Evolutionary conservation across 2,888 invertebrate species (phyloP).

Genomic region (Apodemia zela): DNA sequence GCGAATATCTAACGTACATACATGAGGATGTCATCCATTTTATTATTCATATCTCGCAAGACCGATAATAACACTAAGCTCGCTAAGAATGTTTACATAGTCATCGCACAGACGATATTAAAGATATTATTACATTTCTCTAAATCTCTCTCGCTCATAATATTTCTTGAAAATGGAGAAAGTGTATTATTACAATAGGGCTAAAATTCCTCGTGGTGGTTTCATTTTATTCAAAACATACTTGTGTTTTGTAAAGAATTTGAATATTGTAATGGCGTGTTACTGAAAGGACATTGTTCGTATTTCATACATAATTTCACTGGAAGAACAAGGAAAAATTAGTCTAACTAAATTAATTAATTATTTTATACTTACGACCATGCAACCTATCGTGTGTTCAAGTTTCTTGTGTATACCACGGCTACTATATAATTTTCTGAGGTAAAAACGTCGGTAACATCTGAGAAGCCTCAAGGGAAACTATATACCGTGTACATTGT

Average conservation of each 20-base stretch:
- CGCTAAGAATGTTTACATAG: conserved; percentile 52
- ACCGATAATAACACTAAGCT: conserved; percentile 46
- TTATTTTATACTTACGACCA: too few relatives aligned
- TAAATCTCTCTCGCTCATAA: conserved; percentile 13
- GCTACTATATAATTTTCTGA: too few relatives aligned
- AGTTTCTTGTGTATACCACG: too few relatives aligned
- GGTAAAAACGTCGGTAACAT: too few relatives aligned
- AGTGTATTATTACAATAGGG: conserved; percentile 6
- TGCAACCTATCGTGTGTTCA: too few relatives aligned
- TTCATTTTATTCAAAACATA: not conserved
- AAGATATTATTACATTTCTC: conserved; percentile 58
- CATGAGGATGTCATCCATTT: conserved; percentile 34
- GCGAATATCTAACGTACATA: not conserved
- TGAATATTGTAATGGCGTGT: not conserved
- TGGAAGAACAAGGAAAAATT: too few relatives aligned
- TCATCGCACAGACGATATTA: conserved; percentile 52
- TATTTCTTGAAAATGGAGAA: conserved; percentile 10
- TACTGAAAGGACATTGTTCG: not conserved
- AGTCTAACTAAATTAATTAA: too few relatives aligned
- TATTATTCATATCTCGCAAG: conserved; percentile 45
- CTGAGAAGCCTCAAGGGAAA: too few relatives aligned
- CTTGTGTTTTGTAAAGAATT: not conserved
- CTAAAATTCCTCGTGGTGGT: not conserved
- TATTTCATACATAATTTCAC: too few relatives aligned
- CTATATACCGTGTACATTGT: too few relatives aligned